phyloP scores from a whole-genome alignment of 2,888 invertebrate species.

The Isoperla grammatica region DNA sequence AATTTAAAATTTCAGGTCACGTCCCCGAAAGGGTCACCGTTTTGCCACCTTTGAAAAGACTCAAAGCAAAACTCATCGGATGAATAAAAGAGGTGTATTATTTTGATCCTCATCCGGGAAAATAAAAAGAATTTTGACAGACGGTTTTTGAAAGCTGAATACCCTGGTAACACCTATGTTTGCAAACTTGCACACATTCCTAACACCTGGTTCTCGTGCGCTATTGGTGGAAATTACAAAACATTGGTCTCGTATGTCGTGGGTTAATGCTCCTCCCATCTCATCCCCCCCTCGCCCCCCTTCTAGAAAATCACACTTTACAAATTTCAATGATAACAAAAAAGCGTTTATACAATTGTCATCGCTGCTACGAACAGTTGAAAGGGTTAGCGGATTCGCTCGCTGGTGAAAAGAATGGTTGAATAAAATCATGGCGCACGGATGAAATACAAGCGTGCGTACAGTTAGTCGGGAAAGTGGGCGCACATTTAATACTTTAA shows the following conservation, averaged over 20 bases:
- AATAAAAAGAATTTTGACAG: background rate
- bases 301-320: slow-evolving; percentile 11
- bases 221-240: slow-evolving; percentile 6
- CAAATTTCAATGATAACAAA: slow-evolving; percentile 19
- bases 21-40: slow-evolving; percentile 2
- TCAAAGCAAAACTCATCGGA: background rate
- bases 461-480: no score
- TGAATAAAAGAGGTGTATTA: background rate
- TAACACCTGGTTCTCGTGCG: slow-evolving; percentile 20
- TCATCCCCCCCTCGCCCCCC: background rate
- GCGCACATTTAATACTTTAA: no score
- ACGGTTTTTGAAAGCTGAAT: background rate
- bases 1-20: slow-evolving; percentile 4
- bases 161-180: slow-evolving; percentile 24
- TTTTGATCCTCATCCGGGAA: background rate
- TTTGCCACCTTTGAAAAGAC: background rate
- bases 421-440: slow-evolving; percentile 12
- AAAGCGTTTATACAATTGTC: slow-evolving; percentile 5
- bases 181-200: slow-evolving; percentile 24
- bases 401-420: background rate
- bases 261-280: slow-evolving; percentile 12
- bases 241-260: background rate
- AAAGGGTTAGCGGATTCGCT: slow-evolving; percentile 5
- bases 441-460: no score
- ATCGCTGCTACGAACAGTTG: background rate